Evolutionary conservation across 2,888 invertebrate species (phyloP), one percentile per base, ranked within the genome.

Genomic region (Lymantria monacha): DNA sequence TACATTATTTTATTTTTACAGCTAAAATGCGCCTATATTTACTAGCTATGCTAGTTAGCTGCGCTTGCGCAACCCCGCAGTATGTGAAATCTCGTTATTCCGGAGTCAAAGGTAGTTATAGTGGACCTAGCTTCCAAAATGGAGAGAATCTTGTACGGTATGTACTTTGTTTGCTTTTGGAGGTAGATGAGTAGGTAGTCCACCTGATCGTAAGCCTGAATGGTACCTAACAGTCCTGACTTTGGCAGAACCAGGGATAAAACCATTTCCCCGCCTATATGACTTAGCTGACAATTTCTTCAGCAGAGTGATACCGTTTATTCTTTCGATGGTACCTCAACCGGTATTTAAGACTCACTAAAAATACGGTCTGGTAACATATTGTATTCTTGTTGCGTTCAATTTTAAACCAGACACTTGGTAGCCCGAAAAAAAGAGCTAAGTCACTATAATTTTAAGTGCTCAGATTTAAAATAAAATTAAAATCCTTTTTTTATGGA

Each of bases 71-170:
- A 50, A 49, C 41, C 10, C 67, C 72, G 7, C 77, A 76, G 46
- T 58, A 74, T 51, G 62, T 72, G 8, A 83, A 85, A 61, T 72
- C 49, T 0, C 43, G 36, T 10, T 53, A 46, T 11, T 36, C 74
- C 0, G 79, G 58, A 1, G 74, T 83, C 1, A 87, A 86, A 40
- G 83, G 85, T 0, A 85, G 85, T 0, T 59, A 73, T 44, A 62
- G 68, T 1, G 69, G 72, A 0, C 64, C 48, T 3, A 59, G 60
- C 0, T 67, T 72, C 47, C 65, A 66, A 31, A 74, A 72, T 8
- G 68, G 70, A n/a, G 74, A 75, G 0, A 79, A 73, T 36, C 61
- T 75, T 36, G 58, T 69, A 13, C 72, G 67, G 83, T 83, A 54
- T 67, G 63, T 59, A 33, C 1, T 33, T 33, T 33, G 1, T 22